Evolutionary conservation across 1,140 invertebrate genomes (phyloP).

Genomic region (Diorhabda sublineata): DNA sequence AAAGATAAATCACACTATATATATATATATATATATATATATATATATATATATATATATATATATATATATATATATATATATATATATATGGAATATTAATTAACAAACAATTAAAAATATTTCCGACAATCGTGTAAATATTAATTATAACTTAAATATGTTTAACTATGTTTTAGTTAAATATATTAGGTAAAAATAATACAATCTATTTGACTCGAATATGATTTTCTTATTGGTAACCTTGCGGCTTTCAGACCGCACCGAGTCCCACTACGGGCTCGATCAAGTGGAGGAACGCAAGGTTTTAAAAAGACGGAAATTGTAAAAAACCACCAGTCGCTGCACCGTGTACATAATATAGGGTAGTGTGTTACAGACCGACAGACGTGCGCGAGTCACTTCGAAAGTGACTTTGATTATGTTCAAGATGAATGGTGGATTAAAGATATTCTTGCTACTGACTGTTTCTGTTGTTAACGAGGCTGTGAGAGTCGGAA

Average conservation of each 20-base stretch:
- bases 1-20: no score
- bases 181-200: no score
- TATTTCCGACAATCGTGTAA: no score
- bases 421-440: not conserved
- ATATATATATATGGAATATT: no score
- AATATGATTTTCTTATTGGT: not conserved
- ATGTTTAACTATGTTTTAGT: no score
- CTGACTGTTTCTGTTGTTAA: not conserved
- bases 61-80: no score
- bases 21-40: no score
- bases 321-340: not conserved
- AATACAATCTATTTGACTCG: no score
- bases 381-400: not conserved
- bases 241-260: not conserved
- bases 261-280: not conserved
- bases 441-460: not conserved
- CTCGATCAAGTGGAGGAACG: not conserved
- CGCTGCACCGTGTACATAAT: not conserved
- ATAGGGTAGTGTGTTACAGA: constrained; percentile 1
- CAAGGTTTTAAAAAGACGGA: not conserved
- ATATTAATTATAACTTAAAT: no score
- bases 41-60: no score
- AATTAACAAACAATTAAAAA: no score
- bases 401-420: not conserved
- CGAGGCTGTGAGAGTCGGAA: not conserved